A percentile compares a stretch with the other conserved stretches of the same genome.
Evolutionary conservation across 2,888 invertebrate genomes (phyloP).

Genomic region (Oconnorella tubifera): DNA sequence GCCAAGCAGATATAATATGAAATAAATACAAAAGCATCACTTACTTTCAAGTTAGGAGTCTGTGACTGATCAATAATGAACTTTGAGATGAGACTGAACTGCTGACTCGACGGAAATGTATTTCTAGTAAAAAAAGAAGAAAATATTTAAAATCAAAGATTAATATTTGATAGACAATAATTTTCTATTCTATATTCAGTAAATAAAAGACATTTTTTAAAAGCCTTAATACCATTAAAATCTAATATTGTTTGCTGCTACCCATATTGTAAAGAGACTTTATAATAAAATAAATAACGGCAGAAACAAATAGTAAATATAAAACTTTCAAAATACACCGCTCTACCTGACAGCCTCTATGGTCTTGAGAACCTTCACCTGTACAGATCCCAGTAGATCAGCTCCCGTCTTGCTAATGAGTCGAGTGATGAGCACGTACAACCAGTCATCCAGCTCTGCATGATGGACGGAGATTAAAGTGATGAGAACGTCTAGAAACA

Average conservation of each 20-base stretch:
- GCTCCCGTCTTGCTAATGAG: constrained; percentile 83
- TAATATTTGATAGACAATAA: no score
- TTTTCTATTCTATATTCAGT: no score
- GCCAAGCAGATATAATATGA: no score
- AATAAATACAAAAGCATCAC: no score
- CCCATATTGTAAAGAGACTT: no score
- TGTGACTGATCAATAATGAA: constrained; percentile 89
- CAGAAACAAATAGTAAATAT: no score
- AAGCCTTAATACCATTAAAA: no score
- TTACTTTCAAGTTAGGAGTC: constrained; percentile 71
- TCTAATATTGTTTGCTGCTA: no score
- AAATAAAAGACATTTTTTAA: no score
- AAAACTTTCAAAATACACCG: no score
- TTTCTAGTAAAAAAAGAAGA: constrained; percentile 20
- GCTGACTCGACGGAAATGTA: constrained; percentile 63
- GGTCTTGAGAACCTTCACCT: constrained; percentile 70
- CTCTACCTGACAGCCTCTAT: constrained; percentile 53
- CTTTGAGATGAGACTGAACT: constrained; percentile 63
- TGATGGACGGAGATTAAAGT: constrained; percentile 83
- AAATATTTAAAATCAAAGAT: background rate
- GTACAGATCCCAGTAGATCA: constrained; percentile 85
- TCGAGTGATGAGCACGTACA: constrained; percentile 83
- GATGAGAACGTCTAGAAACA: constrained; percentile 87
- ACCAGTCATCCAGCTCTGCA: constrained; percentile 84
- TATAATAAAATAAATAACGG: no score